phyloP scores from a whole-genome alignment of 2,888 invertebrate species.

The Chymomyza fuscimana region DNA sequence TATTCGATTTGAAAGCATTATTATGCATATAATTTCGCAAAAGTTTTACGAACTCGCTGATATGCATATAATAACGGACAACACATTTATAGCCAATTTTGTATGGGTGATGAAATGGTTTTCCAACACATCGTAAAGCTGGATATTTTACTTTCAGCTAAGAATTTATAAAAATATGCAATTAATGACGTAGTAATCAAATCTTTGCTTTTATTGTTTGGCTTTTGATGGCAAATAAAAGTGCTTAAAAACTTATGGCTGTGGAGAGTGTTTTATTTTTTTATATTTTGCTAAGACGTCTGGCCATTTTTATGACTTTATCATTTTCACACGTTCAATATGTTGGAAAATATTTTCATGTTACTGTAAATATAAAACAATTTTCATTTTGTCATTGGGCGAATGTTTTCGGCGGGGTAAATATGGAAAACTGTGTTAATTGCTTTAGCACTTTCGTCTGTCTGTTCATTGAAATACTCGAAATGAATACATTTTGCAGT shows the following conservation, averaged over 20 bases:
- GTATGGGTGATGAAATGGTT: background rate
- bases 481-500: slow-evolving; percentile 25
- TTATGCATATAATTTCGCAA: slow-evolving; percentile 1
- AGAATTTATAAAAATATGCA: background rate
- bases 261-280: background rate
- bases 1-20: slow-evolving; percentile 5
- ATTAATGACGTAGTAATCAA: background rate
- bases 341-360: background rate
- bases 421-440: slow-evolving; percentile 40
- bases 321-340: slow-evolving; percentile 4
- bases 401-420: slow-evolving; percentile 15
- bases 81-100: background rate
- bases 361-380: slow-evolving; percentile 22
- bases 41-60: background rate
- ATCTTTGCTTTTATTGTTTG: background rate
- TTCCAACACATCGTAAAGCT: background rate
- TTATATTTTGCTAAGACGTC: background rate
- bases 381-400: slow-evolving; percentile 8
- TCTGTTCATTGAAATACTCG: background rate
- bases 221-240: background rate
- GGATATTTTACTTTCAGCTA: background rate
- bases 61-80: background rate
- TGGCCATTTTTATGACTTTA: slow-evolving; percentile 35
- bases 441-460: slow-evolving; percentile 31
- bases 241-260: background rate